Percentiles rank a stretch among this genome's conserved stretches.
Conservation (phyloP, 2,797 vertebrate genomes). For the Microcaecilia unicolor region DNA sequence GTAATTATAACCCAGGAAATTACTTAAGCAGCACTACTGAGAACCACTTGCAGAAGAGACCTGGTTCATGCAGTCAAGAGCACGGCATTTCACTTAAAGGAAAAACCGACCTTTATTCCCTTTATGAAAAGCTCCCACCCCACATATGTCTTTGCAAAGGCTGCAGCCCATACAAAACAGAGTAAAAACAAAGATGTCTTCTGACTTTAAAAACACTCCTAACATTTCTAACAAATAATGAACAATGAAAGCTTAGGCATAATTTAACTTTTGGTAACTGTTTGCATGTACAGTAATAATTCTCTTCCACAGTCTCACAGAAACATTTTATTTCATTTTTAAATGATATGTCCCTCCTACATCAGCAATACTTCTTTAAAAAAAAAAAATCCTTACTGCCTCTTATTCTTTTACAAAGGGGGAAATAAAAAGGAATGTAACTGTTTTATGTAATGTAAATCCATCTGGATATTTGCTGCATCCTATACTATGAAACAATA, state of each 20-base stretch:
- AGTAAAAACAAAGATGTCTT: no score
- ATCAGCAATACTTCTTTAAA: conserved; percentile 26
- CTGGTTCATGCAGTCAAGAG: background rate
- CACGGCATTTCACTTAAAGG: background rate
- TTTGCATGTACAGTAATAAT: background rate
- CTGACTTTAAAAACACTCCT: no score
- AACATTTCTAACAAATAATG: background rate
- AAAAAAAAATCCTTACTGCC: no score
- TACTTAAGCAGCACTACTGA: background rate
- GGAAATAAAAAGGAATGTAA: conserved; percentile 66
- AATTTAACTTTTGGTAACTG: conserved; percentile 7
- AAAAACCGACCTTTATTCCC: conserved; percentile 2
- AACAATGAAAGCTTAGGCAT: background rate
- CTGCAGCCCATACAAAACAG: no score
- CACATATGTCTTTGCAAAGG: no score
- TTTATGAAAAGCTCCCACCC: conserved; percentile 7
- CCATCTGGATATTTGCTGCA: conserved; percentile 64
- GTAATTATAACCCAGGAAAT: no score
- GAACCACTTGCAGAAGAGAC: conserved; percentile 9
- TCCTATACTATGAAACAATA: conserved; percentile 57
- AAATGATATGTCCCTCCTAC: no score
- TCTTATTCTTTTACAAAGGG: no score
- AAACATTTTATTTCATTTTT: conserved; percentile 25
- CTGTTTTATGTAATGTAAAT: conserved; percentile 66
- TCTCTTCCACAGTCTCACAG: conserved; percentile 6